phyloP scores from a whole-genome alignment of 2,888 invertebrate species.

The Hydrotaea diabolus region DNA sequence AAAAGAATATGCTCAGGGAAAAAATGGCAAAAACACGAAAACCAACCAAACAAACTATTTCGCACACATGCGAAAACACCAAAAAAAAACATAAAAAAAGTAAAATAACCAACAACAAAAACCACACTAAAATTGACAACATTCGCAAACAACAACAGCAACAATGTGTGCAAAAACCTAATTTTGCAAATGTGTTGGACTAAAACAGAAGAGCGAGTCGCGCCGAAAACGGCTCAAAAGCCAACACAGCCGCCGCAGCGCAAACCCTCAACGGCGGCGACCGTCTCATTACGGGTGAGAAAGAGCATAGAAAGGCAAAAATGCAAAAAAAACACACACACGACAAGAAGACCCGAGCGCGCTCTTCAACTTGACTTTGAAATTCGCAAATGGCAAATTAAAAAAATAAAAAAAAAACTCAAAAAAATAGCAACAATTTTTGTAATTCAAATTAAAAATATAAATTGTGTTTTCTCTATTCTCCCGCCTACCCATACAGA shows the following conservation, averaged over 20 bases:
- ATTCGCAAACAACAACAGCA: constrained; percentile 58
- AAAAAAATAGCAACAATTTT: constrained; percentile 39
- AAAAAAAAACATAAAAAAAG: too few relatives aligned
- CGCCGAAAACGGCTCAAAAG: constrained; percentile 55
- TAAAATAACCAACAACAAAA: constrained; percentile 25
- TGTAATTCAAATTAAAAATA: constrained; percentile 18
- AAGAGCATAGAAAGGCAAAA: constrained; percentile 37
- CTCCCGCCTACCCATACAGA: background rate
- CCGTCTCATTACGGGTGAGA: constrained; percentile 8
- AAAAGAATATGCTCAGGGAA: constrained; percentile 62
- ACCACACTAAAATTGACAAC: constrained; percentile 54
- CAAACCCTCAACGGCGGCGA: constrained; percentile 36
- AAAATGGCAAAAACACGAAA: constrained; percentile 64
- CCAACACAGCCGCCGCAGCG: background rate
- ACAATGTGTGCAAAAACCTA: constrained; percentile 57
- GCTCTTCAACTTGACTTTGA: constrained; percentile 70
- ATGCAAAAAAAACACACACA: background rate
- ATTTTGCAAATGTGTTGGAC: constrained; percentile 44
- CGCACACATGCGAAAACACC: constrained; percentile 47
- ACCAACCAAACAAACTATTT: constrained; percentile 36
- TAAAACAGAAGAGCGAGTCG: background rate
- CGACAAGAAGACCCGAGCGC: constrained; percentile 12
- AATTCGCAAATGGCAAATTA: constrained; percentile 53
- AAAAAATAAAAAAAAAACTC: constrained; percentile 39
- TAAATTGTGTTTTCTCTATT: too few relatives aligned